Base-by-base conservation (phyloP, 2,113 vertebrate genomes). In the Sebastes schlegelii region DNA sequence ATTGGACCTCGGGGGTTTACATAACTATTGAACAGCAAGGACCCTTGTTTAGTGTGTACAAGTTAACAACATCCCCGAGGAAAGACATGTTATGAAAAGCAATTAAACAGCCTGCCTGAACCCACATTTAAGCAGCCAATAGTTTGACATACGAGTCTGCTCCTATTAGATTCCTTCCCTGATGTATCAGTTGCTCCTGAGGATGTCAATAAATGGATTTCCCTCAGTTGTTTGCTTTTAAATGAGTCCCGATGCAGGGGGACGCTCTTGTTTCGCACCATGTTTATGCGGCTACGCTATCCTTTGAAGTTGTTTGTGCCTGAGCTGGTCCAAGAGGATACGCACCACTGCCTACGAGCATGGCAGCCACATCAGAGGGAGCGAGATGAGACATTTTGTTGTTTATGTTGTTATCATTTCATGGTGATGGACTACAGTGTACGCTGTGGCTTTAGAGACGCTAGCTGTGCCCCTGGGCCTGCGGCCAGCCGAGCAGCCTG, bases 41-140 rank as follows among this genome's bases (percentile, higher is more conserved):
- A 90, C 74, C 85, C 77, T 75, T 71, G 74, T 78, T 91, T 82
- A 77, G 65, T 82, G 79, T 5, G 52, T 83, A 78, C 84, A 90
- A 79, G 75, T 84, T 88, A 91, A 88, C 85, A 90, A 89, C 78
- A 62, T 92, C 91, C 91, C 88, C 0, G 17, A 88, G 86, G 91
- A 92, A 74, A 88, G 68, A 58, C 74, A 5, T 51, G 63, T 77
- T 76, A 73, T 79, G 65, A 91, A 90, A 92, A 90, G 90, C 87
- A 92, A 93, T 92, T 91, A 92, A 87, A 88, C 74, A 71, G 74
- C 49, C 81, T 66, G 79, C 49, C 67, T 77, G 83, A 88, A 84
- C 82, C 86, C 85, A 64, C 86, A 83, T 85, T 93, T 73, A 85
- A 42, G 72, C 81, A 86, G 71, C 75, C 89, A 60, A 85, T 87